Base-by-base conservation (phyloP, 2,113 vertebrate genomes). In the Vidua chalybeata region DNA sequence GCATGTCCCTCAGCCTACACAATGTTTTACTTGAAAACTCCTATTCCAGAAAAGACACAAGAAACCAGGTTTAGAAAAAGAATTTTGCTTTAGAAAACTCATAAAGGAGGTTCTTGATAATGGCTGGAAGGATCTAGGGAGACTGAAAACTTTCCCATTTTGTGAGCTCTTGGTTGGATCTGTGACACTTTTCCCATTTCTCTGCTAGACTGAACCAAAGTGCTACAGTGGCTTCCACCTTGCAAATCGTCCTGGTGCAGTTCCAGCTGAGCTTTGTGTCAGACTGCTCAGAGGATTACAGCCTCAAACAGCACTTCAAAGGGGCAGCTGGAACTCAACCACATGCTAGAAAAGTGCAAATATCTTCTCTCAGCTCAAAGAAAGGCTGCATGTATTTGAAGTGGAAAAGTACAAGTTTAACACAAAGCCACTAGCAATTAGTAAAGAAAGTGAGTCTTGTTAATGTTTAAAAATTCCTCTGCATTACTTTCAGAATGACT, bases 161-260 rank as follows among this genome's bases (percentile, higher is more conserved):
- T 35, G 52, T 71, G n/a, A 87, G 17, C 6, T 63, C 24, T 77
- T 1, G 1, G 15, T 24, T 45, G 45, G 35, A 66, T 62, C 49
- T 51, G 28, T 14, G 51, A 20, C 51, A 24, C 19, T 85, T 90
- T 91, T 78, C 84, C 87, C 51, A n/a, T 66, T 87, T 67, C 51
- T 49, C 55, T 1, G 0, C 46, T 24, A 45, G 12, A 66, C 33
- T 0, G 0, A 91, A 63, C 15, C 1, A 0, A 74, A 67, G 43
- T 22, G 43, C 48, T 67, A 10, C 52, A 7, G 17, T 10, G 45
- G 28, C 73, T 86, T 80, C 68, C 55, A 84, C 52, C 30, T 67
- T 77, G 39, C 67, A 74, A 83, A 86, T 23, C 0, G 0, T 33
- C 37, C 27, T 51, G 64, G 80, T 59, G 45, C n/a, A 18, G 45